Evolutionary conservation across 1,140 invertebrate species (phyloP).

Genomic region (Brachionus manjavacas): DNA sequence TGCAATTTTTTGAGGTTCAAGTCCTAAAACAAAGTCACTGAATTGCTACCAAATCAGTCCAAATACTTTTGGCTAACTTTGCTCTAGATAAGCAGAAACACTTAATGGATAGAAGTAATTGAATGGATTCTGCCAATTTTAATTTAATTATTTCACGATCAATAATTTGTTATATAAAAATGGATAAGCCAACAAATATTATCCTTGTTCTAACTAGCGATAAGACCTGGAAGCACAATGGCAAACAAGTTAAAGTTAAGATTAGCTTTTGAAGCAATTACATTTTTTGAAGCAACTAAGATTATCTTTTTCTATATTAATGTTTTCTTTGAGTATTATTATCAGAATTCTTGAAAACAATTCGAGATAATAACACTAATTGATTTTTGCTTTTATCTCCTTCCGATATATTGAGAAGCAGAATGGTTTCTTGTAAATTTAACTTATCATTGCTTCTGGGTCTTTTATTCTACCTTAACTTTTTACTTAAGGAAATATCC

Average conservation of each 20-base stretch:
- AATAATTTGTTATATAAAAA: not conserved
- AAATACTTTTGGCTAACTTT: not conserved
- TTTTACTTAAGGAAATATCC: not conserved
- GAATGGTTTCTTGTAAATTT: not conserved
- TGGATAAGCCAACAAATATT: not conserved
- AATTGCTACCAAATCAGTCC: not conserved
- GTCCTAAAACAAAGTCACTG: not conserved
- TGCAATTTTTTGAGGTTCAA: not conserved
- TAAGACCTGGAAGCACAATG: not conserved
- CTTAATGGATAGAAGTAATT: not conserved
- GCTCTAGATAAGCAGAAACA: not conserved
- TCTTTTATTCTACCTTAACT: not conserved
- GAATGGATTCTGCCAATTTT: not conserved
- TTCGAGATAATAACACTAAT: not conserved
- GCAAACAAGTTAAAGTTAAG: not conserved
- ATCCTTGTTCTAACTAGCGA: not conserved
- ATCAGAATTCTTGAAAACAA: not conserved
- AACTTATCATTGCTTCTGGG: not conserved
- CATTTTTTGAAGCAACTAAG: not conserved
- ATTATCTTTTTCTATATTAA: not conserved
- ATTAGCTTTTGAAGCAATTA: not conserved
- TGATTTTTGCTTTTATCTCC: not conserved
- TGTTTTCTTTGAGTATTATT: not conserved
- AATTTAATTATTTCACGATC: not conserved
- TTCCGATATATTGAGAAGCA: not conserved